Evolutionary conservation across 2,888 invertebrate species (phyloP).

Genomic region (Byasa hedistus): DNA sequence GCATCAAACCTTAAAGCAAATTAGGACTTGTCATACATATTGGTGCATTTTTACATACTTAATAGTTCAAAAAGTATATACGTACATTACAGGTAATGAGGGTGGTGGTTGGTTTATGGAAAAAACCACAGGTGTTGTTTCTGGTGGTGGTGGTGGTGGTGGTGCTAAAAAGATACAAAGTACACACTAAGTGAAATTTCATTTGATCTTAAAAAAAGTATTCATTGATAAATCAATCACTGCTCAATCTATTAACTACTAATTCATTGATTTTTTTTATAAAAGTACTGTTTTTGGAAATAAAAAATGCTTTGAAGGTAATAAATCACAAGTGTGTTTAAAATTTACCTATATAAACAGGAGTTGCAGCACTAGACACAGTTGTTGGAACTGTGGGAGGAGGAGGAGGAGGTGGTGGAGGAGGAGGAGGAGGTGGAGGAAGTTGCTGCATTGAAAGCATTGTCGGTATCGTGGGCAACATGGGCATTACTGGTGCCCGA

Average conservation of each 20-base stretch:
- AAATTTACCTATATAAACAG: constrained; percentile 10
- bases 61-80: background rate
- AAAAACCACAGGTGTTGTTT: constrained; percentile 30
- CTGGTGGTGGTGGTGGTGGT: constrained; percentile 17
- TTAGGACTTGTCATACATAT: constrained; percentile 11
- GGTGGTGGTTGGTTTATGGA: constrained; percentile 38
- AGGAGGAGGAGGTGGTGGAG: constrained; percentile 31
- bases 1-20: constrained; percentile 52
- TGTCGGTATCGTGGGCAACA: constrained; percentile 27
- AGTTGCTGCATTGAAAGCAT: constrained; percentile 40
- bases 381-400: constrained; percentile 18
- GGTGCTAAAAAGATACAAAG: constrained; percentile 9
- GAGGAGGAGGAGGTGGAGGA: constrained; percentile 31
- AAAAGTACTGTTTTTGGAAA: too few relatives aligned
- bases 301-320: too few relatives aligned
- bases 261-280: too few relatives aligned
- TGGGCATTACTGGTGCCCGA: constrained; percentile 35
- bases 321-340: background rate
- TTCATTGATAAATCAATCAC: too few relatives aligned
- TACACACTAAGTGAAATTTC: background rate
- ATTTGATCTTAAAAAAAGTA: background rate
- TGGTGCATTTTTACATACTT: background rate
- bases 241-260: too few relatives aligned
- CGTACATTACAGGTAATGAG: constrained; percentile 37
- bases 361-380: constrained; percentile 3